These are phyloP conservation scores for Caerostris darwini DNA, from an alignment of 1,140 invertebrate genomes.

Conservation along the genomic window DNA sequence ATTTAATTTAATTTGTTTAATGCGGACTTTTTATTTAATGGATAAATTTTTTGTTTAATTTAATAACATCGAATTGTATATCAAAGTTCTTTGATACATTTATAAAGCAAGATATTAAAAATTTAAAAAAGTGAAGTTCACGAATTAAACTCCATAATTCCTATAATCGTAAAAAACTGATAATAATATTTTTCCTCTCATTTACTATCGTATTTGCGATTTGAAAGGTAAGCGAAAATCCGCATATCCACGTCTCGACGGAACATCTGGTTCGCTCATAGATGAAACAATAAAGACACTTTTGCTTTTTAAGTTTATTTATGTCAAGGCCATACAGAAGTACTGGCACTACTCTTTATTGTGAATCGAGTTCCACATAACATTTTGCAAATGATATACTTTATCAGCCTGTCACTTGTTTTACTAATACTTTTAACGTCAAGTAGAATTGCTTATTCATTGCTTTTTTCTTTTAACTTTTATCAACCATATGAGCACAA, in stretches of 20 bases:
- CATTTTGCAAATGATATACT: background rate
- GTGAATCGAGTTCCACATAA: background rate
- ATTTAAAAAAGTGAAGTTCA: too few relatives aligned
- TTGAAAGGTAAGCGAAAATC: background rate
- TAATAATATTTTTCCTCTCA: too few relatives aligned
- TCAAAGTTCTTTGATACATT: too few relatives aligned
- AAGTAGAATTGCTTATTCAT: background rate
- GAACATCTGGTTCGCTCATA: background rate
- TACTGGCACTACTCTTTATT: background rate
- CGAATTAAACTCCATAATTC: too few relatives aligned
- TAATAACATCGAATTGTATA: too few relatives aligned
- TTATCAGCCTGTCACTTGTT: background rate
- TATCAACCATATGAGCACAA: too few relatives aligned
- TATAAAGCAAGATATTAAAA: too few relatives aligned
- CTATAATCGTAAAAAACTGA: too few relatives aligned
- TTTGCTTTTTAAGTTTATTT: background rate
- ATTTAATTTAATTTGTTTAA: too few relatives aligned
- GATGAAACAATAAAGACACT: constrained; percentile 2
- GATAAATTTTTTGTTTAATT: too few relatives aligned
- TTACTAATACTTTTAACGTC: background rate
- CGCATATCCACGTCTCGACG: background rate
- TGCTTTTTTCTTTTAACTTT: background rate
- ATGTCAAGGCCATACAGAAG: constrained; percentile 14
- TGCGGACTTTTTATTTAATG: too few relatives aligned
- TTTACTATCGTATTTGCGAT: background rate